Base-by-base conservation (phyloP, 30 jellyfish, hydroid and myxozoan genomes). In the Aurelia sp. region DNA sequence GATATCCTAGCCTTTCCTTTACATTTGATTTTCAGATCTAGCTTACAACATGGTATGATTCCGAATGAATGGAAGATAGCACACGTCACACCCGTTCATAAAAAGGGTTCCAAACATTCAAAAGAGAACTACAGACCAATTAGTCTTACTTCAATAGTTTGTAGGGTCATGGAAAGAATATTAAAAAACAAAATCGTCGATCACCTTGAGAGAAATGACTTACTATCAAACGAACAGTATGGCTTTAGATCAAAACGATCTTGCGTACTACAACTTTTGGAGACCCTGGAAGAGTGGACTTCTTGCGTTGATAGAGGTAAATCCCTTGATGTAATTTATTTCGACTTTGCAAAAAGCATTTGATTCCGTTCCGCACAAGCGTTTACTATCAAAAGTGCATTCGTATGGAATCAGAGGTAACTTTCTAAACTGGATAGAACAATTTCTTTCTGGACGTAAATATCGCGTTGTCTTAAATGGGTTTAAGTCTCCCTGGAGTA, bases 61-160 rank as follows among this genome's bases (percentile, higher is more conserved):
- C 90, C 90, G n/a, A 12, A 16, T 13, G 63, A 62, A 65, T 79
- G 90, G 90, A 79, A 40, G 55, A 63, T 52, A 66, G 90, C 82
- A 17, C 71, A 64, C 74, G 71, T 64, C 15, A 76, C 50, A 37
- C 77, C 71, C 55, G 18, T 76, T 60, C 55, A 76, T 59, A 76
- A 57, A 62, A 27, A 27, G 33, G 33, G 33, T 27, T 27, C 33
- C 33, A 27, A 27, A 27, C 33, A 27, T 27, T 27, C 33, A 2
- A 27, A 27, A 27, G 33, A 27, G 33, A 27, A 27, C 33, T 0
- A 27, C 33, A 27, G 33, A 27, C 33, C 33, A 1, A 27, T 27
- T 27, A 27, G 33, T 27, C 33, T 27, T 27, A 27, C 33, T 1
- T 27, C 33, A 27, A 27, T 27, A 1, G 33, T 27, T 27, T 27